These are phyloP conservation scores for Hirudo medicinalis DNA, from an alignment of 1,140 invertebrate genomes.

Conservation along the genomic window DNA sequence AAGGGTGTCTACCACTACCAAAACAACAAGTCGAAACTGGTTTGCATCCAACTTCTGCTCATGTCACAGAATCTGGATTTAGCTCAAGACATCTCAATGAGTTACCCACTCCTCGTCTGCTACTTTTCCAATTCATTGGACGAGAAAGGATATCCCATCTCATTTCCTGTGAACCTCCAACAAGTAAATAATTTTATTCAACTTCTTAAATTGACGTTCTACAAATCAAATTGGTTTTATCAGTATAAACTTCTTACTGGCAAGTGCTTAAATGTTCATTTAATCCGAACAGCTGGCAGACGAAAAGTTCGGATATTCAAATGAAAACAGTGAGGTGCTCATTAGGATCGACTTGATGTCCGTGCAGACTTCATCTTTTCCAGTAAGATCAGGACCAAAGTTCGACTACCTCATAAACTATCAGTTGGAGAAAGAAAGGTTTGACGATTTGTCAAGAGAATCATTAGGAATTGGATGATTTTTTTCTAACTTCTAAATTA, in stretches of 20 bases:
- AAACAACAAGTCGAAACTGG: conserved; percentile 22
- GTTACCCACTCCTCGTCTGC: neutral
- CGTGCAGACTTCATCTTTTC: conserved; percentile 17
- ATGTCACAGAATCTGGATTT: conserved; percentile 15
- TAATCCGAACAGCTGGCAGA: neutral
- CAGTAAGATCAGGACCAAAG: conserved; percentile 19
- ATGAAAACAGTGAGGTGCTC: conserved; percentile 18
- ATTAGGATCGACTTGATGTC: conserved; percentile 21
- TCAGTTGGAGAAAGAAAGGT: neutral
- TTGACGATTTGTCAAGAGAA: no score
- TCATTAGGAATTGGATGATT: no score
- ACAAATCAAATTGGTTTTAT: neutral
- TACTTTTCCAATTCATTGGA: conserved; percentile 22
- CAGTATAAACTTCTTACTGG: neutral
- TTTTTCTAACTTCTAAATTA: no score
- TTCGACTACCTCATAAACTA: conserved; percentile 22
- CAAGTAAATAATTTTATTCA: conserved; percentile 12
- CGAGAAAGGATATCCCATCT: conserved; percentile 20
- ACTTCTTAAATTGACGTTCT: neutral
- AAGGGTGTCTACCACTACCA: conserved; percentile 22
- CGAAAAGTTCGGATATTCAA: conserved; percentile 14
- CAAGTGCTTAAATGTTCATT: neutral
- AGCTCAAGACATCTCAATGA: conserved; percentile 19
- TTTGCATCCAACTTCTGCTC: conserved; percentile 12
- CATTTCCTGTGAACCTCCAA: conserved; percentile 10